Evolutionary conservation across 64 coral and sea anemone genomes (phyloP).

Genomic region (Orbicella faveolata): DNA sequence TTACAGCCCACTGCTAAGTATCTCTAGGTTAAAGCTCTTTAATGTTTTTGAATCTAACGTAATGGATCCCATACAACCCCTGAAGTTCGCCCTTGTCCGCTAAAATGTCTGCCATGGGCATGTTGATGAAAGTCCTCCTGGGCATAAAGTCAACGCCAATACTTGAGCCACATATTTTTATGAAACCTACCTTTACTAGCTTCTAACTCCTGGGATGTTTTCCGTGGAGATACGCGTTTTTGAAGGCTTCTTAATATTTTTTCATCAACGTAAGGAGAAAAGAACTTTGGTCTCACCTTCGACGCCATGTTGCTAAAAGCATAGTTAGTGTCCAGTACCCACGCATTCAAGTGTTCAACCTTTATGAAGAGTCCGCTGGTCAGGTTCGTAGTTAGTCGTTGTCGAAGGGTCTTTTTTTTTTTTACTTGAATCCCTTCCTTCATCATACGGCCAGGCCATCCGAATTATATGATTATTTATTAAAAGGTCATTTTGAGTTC

Average conservation of each 20-base stretch:
- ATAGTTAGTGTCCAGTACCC: neutral
- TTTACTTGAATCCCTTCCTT: neutral
- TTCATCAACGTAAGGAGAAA: constrained; percentile 82
- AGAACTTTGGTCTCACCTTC: constrained; percentile 44
- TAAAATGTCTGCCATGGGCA: too few species aligned
- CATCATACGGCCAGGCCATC: neutral
- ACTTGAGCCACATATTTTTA: too few species aligned
- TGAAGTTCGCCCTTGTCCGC: too few species aligned
- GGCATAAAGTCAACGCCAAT: too few species aligned
- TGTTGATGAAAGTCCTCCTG: too few species aligned
- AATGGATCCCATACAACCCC: too few species aligned
- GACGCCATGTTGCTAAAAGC: constrained; percentile 78
- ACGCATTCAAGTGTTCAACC: too few species aligned
- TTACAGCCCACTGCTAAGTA: too few species aligned
- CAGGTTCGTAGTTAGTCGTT: neutral
- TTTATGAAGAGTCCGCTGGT: neutral
- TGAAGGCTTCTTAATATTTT: constrained; percentile 69
- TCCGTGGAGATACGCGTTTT: constrained; percentile 43
- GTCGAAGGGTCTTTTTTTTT: neutral
- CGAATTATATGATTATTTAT: too few species aligned
- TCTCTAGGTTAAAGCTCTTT: too few species aligned
- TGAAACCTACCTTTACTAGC: constrained; percentile 33
- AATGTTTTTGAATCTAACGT: too few species aligned
- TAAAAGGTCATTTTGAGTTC: too few species aligned
- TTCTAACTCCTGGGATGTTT: neutral